Base-by-base conservation (phyloP, 2,888 invertebrate genomes). In the Synanthedon myopaeformis region DNA sequence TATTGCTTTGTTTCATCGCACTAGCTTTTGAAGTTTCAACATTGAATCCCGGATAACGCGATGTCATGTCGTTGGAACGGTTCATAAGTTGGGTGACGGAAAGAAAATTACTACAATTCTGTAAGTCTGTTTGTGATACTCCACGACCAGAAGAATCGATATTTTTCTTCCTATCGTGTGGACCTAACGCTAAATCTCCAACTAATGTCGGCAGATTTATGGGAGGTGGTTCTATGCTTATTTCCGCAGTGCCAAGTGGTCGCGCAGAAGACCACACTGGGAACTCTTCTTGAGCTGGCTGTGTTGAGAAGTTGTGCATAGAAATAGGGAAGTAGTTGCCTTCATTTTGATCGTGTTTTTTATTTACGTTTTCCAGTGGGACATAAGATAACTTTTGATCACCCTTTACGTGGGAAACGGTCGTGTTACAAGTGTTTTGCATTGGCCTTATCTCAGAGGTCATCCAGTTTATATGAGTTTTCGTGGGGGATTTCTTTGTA, bases 401-500 rank as follows among this genome's bases (percentile, higher is more conserved):
- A 48, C 80, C 80, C 67, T 86, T 86, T 52, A 69, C 59, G 35
- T 74, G 73, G 45, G 66, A 53, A 54, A 78, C 72, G 41, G 66
- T 57, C 55, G 74, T 63, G 54, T 72, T 79, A 58, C 73, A 82
- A 62, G 70, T 74, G 59, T 70, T 79, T 67, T 83, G 82, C 66
- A 79, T 74, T 13, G 86, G 75, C 58, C 85, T 76, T 50, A 77
- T 76, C 73, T 87, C 87, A 14, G 87, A 87, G 17, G 87, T 87
- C 87, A 87, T 87, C 87, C 87, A 87, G 62, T 87, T 87, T 41
- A 87, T 87, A 57, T 86, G 87, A 79, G 79, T 85, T 74, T 87
- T 87, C 55, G 63, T 82, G 1, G 84, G 82, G 5, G 82, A 82
- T 58, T 86, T 87, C 59, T 87, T 87, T 0, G 80, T 78, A 62